Percentiles rank a stretch among this genome's conserved stretches.
Evolutionary conservation across 2,888 invertebrate species (phyloP).

Genomic region (Panopea generosa): DNA sequence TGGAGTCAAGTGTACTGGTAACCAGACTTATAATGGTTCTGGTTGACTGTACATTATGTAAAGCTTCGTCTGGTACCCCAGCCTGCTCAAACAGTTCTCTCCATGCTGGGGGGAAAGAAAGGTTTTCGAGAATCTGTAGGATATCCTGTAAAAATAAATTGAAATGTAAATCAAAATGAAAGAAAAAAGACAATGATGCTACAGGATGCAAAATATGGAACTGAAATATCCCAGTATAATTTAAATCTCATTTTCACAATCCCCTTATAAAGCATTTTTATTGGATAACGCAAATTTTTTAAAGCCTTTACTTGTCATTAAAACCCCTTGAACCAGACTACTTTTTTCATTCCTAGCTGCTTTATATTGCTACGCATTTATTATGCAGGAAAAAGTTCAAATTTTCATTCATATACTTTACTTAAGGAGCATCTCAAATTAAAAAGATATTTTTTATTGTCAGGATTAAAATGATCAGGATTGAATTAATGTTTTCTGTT

Average conservation of each 20-base stretch:
- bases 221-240: neutral
- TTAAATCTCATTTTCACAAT: neutral
- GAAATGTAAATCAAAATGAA: neutral
- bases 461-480: too few relatives aligned
- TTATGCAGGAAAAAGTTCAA: too few relatives aligned
- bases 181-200: neutral
- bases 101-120: conserved; percentile 79
- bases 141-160: conserved; percentile 71
- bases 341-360: too few relatives aligned
- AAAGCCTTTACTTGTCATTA: too few relatives aligned
- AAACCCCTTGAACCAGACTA: too few relatives aligned
- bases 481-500: too few relatives aligned
- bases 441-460: too few relatives aligned
- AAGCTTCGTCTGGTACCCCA: conserved; percentile 73
- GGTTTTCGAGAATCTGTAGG: conserved; percentile 70
- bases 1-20: conserved; percentile 67
- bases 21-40: conserved; percentile 78
- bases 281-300: too few relatives aligned
- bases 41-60: conserved; percentile 77
- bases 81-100: conserved; percentile 75
- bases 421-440: too few relatives aligned
- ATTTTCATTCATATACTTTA: too few relatives aligned
- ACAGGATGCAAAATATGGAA: neutral
- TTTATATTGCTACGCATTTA: too few relatives aligned
- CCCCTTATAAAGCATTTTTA: conserved; percentile 8